Base-by-base conservation (phyloP, 2,797 vertebrate genomes). In the Tokudaia tokunoshimensis region DNA sequence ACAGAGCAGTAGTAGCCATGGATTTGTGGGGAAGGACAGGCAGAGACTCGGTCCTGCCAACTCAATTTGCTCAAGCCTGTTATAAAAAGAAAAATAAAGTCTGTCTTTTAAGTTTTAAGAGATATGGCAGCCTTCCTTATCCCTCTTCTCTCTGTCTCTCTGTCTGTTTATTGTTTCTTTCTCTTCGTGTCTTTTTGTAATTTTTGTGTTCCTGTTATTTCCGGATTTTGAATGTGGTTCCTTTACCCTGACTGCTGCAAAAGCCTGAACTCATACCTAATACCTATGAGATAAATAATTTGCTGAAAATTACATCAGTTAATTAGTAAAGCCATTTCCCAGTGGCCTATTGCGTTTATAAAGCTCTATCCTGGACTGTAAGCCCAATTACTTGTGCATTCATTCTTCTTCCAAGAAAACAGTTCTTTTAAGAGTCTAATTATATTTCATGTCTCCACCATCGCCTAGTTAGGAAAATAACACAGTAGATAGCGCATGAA, bases 1-100 rank as follows among this genome's bases (percentile, higher is more conserved):
- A 26, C 20, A 13, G 13, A 1, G 6, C 12, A 8, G 5, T 0
- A 24, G 14, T 61, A 1, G 26, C 24, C 31, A 1, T 59, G 11
- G 10, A 11, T 41, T 7, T 67, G 29, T 22, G 10, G 29, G 13
- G 2, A 52, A 2, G 5, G 24, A 26, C 8, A 13, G 5, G 2
- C 12, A 7, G 41, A 37, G 14, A 2, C n/a, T 47, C 61, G 55
- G 15, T 59, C 2, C 17, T 63, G 34, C 20, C 67, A 55, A 63
- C 4, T n/a, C 80, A n/a, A 15, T 74, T 34, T 80, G 3, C 85
- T 81, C 19, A 47, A 59, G 55, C 14, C 31, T 47, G 41, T 72
- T 74, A 34, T 52, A 47, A 93, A 81, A 81, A 84, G 29, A 47
- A 91, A 83, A n/a, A 41, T 31, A 17, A 34, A 79, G 20, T 9